Percentiles rank a stretch among this genome's conserved stretches.
phyloP scores from a whole-genome alignment of 2,113 vertebrate genomes.

The Serilophus lunatus region DNA sequence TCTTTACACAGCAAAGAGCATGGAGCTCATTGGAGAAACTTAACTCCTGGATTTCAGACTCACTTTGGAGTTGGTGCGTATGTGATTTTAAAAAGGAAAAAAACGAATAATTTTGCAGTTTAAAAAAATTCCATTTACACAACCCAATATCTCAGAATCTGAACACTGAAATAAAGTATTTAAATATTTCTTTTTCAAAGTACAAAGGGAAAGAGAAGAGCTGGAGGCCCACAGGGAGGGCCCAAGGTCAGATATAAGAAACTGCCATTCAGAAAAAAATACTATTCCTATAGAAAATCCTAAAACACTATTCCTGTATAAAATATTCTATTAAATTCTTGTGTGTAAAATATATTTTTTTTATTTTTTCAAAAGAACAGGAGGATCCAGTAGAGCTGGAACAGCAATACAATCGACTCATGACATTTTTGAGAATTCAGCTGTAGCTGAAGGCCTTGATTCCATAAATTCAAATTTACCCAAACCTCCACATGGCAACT shows the following conservation, averaged over 20 bases:
- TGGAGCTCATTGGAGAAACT: neutral
- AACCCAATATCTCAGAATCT: neutral
- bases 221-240: neutral
- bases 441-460: neutral
- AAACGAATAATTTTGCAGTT: neutral
- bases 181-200: neutral
- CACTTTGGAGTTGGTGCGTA: accelerated
- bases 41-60: neutral
- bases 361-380: neutral
- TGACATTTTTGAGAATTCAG: neutral
- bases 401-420: neutral
- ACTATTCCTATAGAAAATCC: neutral
- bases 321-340: neutral
- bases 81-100: neutral
- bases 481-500: neutral
- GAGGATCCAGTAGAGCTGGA: neutral
- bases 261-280: slow-evolving; percentile 12
- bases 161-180: neutral
- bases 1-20: neutral
- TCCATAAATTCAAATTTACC: neutral
- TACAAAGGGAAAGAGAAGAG: neutral
- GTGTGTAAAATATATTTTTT: neutral
- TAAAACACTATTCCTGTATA: neutral
- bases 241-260: slow-evolving; percentile 32
- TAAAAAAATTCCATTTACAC: neutral